Base-by-base conservation (phyloP, 2,797 vertebrate genomes). In the Xiphophorus birchmanni region DNA sequence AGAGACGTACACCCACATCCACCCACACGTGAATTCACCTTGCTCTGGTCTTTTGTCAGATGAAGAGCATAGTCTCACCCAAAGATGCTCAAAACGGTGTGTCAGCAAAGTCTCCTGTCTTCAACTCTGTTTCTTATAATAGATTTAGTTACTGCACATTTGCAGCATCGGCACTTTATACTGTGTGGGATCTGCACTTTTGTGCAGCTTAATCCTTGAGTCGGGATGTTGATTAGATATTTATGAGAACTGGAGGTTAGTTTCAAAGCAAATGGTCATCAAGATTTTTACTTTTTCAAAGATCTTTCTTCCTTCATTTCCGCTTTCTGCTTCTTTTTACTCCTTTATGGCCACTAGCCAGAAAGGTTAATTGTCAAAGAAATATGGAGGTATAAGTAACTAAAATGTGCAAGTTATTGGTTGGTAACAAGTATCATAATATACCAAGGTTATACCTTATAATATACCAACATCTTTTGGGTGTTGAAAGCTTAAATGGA, bases 211-310 rank as follows among this genome's bases (percentile, higher is more conserved):
- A 63, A 5, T 56, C 23, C 44, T 44, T 15, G 67, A 86, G 79
- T 45, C 26, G 75, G 40, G 60, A 83, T 26, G 35, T 15, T 63
- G 67, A 86, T 93, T 45, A 92, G 26, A 93, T 91, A 93, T 93
- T 93, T 29, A 93, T 90, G 29, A 84, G 80, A 42, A 77, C 37
- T 67, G 80, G 72, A 69, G 80, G 60, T 83, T 74, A 40, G 73
- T 79, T 80, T 83, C 42, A 85, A 78, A 83, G 69, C 50, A 2
- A 69, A 3, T 42, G n/a, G 78, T 83, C 37, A 86, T 88, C 73
- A 65, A 71, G 78, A 83, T 83, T 88, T 86, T 79, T 48, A 77
- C 75, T 80, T 82, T 74, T 10, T 72, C 15, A 84, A 58, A 52
- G 85, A 75, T 80, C 77, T 76, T 82, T 78, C 76, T 87, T 74